These are phyloP conservation scores for Scarus forsteni DNA, from an alignment of 2,797 vertebrate genomes.

Conservation along the genomic window DNA sequence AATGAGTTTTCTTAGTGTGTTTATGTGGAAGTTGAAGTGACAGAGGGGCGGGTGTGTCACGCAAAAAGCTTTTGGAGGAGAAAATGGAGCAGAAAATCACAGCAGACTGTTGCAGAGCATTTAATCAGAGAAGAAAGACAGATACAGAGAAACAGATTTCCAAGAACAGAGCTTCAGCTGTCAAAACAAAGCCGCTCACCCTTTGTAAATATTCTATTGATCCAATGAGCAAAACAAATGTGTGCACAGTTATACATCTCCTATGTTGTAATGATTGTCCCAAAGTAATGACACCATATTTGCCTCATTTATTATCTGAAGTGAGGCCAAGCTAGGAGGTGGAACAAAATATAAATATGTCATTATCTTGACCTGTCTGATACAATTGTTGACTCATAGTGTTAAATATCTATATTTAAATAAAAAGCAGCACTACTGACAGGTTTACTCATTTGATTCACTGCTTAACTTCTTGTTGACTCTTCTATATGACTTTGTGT, in stretches of 20 bases:
- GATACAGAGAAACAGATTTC: constrained; percentile 31
- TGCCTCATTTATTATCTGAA: constrained; percentile 10
- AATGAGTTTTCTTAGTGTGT: constrained; percentile 17
- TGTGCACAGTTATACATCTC: not conserved
- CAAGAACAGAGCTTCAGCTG: not conserved
- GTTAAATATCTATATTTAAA: no score
- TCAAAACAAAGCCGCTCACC: constrained; percentile 7
- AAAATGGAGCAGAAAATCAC: constrained; percentile 68
- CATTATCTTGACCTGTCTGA: no score
- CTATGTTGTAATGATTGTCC: constrained; percentile 1
- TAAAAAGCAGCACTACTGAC: no score
- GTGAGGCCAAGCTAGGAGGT: not conserved
- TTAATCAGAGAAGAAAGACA: constrained; percentile 31
- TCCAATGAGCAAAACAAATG: constrained; percentile 18
- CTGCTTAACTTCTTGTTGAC: no score
- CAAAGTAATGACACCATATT: constrained; percentile 11
- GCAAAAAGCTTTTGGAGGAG: constrained; percentile 14
- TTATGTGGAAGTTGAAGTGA: constrained; percentile 12
- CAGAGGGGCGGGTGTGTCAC: constrained; percentile 26
- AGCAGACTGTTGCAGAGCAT: constrained; percentile 24
- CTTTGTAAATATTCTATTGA: constrained; percentile 13
- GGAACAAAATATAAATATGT: no score
- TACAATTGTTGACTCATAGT: no score
- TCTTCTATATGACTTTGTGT: no score
- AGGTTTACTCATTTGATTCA: no score